Conservation (phyloP, 2,888 invertebrate genomes). For the Sacculina carcini region DNA sequence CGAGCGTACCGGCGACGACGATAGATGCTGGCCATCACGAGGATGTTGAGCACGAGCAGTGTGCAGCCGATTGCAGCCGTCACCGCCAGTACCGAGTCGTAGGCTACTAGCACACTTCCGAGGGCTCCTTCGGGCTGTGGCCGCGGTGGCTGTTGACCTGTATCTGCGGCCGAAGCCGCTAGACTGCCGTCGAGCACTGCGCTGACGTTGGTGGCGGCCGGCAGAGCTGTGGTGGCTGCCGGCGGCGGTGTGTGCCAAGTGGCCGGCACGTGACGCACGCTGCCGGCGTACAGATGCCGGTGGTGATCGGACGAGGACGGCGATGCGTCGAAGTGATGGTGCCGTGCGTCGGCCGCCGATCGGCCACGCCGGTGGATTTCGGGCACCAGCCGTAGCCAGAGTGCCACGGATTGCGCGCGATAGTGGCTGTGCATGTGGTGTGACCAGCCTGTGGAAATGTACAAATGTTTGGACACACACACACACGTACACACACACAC, state of each 20-base stretch:
- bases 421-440: slow-evolving; percentile 78
- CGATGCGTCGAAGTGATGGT: background rate
- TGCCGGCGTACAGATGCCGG: background rate
- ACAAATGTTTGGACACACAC: too few relatives aligned
- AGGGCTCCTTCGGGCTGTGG: background rate
- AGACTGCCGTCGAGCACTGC: slow-evolving; percentile 1
- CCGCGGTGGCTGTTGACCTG: background rate
- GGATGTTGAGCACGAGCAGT: slow-evolving; percentile 60
- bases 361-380: slow-evolving; percentile 23
- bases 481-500: too few relatives aligned
- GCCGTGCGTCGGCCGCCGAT: slow-evolving; percentile 29
- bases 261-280: background rate
- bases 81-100: slow-evolving; percentile 67
- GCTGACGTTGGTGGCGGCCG: slow-evolving; percentile 1
- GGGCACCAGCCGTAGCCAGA: slow-evolving; percentile 83
- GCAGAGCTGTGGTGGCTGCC: background rate
- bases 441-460: slow-evolving; percentile 75
- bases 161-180: background rate
- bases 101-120: slow-evolving; percentile 29
- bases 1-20: too few relatives aligned
- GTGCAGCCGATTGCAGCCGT: slow-evolving; percentile 91
- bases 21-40: slow-evolving; percentile 81
- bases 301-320: too few relatives aligned
- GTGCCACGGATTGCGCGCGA: slow-evolving; percentile 74
- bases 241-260: background rate